Conservation (phyloP, 64 coral and sea anemone species). For the Cladopsammia gracilis region DNA sequence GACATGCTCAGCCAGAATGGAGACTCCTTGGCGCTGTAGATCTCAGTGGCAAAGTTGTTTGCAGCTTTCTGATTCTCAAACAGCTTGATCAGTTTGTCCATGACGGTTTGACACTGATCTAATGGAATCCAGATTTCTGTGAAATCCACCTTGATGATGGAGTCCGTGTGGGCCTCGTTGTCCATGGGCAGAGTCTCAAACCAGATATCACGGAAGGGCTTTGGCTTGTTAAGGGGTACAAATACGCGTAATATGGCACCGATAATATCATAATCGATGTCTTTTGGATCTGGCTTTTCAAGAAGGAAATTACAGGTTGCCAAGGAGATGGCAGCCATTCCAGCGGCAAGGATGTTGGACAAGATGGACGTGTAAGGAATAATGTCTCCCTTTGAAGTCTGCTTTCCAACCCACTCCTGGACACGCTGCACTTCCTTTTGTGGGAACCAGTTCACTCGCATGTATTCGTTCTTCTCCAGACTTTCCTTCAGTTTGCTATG, state of each 20-base stretch:
- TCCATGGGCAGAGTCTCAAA: constrained; percentile 77
- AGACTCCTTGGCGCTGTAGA: constrained; percentile 76
- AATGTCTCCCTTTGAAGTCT: neutral
- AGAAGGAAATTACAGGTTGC: constrained; percentile 54
- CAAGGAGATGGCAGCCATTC: constrained; percentile 52
- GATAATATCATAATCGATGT: constrained; percentile 23
- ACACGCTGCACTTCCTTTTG: constrained; percentile 68
- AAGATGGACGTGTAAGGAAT: constrained; percentile 44
- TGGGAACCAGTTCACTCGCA: constrained; percentile 75
- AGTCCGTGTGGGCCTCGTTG: constrained; percentile 61
- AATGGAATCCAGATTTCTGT: constrained; percentile 88
- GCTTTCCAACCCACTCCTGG: constrained; percentile 60
- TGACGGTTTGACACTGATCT: constrained; percentile 54
- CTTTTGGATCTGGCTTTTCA: constrained; percentile 10
- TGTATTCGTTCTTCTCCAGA: constrained; percentile 62
- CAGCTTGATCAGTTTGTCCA: constrained; percentile 56
- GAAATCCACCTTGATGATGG: constrained; percentile 70
- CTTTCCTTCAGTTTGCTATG: constrained; percentile 43
- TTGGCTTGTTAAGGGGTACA: constrained; percentile 9
- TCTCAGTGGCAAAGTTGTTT: constrained; percentile 75
- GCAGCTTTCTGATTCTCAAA: constrained; percentile 64
- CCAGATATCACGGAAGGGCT: constrained; percentile 60
- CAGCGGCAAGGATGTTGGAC: neutral
- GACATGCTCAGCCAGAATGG: constrained; percentile 88
- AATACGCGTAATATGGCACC: constrained; percentile 43